These are phyloP conservation scores for Oreonectes daqikongensis DNA, from an alignment of 2,797 vertebrate genomes.

Conservation along the genomic window DNA sequence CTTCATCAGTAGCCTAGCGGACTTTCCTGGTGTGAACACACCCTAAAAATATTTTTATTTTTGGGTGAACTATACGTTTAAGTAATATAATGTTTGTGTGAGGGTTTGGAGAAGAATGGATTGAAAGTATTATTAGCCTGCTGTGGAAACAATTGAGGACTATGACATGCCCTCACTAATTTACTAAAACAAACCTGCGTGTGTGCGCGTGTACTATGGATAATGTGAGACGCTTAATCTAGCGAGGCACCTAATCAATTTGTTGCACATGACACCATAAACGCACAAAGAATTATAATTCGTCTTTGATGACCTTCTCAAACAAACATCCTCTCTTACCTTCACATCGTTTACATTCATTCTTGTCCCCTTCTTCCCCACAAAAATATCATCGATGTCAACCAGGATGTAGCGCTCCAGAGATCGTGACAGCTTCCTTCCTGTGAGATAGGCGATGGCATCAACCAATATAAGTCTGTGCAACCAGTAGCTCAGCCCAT, in stretches of 20 bases:
- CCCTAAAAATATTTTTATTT: too few relatives aligned
- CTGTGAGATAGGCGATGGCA: slow-evolving; percentile 90
- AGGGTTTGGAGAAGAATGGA: not conserved
- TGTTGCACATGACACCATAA: not conserved
- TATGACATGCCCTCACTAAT: not conserved
- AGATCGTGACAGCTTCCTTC: slow-evolving; percentile 85
- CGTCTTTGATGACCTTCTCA: not conserved
- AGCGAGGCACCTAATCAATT: not conserved
- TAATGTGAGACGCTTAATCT: not conserved
- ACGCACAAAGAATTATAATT: not conserved
- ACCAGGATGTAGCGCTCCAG: slow-evolving; percentile 93
- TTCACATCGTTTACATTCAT: slow-evolving; percentile 96
- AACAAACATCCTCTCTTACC: slow-evolving; percentile 76
- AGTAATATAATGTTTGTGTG: not conserved
- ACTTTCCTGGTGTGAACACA: too few relatives aligned
- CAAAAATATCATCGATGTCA: slow-evolving; percentile 97
- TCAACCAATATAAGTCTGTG: slow-evolving; percentile 95
- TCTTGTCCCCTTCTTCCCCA: slow-evolving; percentile 96
- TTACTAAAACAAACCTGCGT: not conserved
- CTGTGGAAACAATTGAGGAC: not conserved
- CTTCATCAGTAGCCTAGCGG: too few relatives aligned
- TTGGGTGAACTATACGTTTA: too few relatives aligned
- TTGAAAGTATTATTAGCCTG: not conserved
- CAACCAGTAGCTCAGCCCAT: slow-evolving; percentile 94
- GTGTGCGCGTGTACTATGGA: not conserved